These are phyloP conservation scores for Macrophya alboannulata DNA, from an alignment of 2,888 invertebrate genomes.

Conservation along the genomic window DNA sequence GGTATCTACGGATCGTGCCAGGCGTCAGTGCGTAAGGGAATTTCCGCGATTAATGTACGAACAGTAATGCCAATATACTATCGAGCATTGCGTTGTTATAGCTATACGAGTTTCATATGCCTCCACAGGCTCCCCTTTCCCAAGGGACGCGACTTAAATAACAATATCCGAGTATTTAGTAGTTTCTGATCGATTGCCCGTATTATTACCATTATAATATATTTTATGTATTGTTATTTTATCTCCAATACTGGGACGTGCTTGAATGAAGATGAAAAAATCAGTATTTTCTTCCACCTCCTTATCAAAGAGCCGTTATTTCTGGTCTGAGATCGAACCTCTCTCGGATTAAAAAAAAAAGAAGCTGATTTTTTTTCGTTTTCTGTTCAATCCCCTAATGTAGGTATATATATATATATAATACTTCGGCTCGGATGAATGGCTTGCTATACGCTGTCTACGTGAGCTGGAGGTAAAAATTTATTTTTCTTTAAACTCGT, in stretches of 20 bases:
- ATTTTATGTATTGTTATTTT: background rate
- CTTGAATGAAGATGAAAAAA: slow-evolving; percentile 14
- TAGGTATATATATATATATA: slow-evolving; percentile 4
- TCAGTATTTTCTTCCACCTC: background rate
- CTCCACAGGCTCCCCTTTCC: background rate
- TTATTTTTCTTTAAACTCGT: background rate
- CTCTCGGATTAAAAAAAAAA: background rate
- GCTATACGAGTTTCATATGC: background rate
- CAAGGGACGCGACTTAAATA: slow-evolving; percentile 41
- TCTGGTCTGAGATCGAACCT: slow-evolving; percentile 2
- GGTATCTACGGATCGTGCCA: too few relatives aligned
- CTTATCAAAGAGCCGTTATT: background rate
- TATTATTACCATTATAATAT: background rate
- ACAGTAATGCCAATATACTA: slow-evolving; percentile 14
- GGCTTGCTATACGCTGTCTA: slow-evolving; percentile 12
- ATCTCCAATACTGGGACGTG: background rate
- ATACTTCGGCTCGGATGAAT: slow-evolving; percentile 15
- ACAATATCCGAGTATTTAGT: slow-evolving; percentile 35
- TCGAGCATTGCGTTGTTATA: background rate
- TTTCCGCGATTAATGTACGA: slow-evolving; percentile 1
- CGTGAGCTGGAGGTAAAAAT: slow-evolving; percentile 24
- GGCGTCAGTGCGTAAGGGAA: slow-evolving; percentile 40
- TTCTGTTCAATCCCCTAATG: slow-evolving; percentile 2
- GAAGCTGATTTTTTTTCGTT: background rate
- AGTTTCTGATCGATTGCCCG: slow-evolving; percentile 36